Conservation (phyloP, 2,113 vertebrate species). For the Trichechus manatus region DNA sequence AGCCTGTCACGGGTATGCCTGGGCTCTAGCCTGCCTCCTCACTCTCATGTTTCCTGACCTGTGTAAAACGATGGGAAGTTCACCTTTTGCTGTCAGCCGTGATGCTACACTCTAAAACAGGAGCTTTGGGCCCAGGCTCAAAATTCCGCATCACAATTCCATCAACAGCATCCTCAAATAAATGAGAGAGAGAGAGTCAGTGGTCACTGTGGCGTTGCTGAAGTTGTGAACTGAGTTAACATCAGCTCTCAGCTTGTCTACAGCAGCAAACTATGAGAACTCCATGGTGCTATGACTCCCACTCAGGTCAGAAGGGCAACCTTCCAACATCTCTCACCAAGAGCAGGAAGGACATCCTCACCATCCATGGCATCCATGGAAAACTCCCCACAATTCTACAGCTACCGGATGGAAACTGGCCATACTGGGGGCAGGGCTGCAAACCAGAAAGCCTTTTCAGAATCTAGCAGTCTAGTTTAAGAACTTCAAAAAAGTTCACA, state of each 20-base stretch:
- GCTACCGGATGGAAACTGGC: background rate
- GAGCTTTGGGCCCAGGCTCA: conserved; percentile 80
- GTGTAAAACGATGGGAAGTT: conserved; percentile 21
- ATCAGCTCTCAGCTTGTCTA: background rate
- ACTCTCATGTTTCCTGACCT: background rate
- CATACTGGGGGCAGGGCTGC: background rate
- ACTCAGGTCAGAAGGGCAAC: background rate
- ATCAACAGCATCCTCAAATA: conserved; percentile 82
- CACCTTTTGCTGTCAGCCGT: conserved; percentile 89
- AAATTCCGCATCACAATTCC: conserved; percentile 82
- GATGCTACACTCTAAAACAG: conserved; percentile 87
- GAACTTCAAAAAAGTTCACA: background rate
- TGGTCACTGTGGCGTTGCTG: conserved; percentile 35
- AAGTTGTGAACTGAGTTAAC: background rate
- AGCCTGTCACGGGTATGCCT: background rate
- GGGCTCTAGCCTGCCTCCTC: background rate
- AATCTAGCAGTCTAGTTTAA: background rate
- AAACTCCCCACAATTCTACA: background rate
- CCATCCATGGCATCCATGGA: no score
- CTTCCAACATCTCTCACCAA: background rate
- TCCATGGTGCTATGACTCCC: background rate
- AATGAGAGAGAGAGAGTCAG: conserved; percentile 42
- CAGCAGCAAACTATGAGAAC: background rate
- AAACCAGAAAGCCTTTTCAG: background rate
- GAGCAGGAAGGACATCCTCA: background rate